These are phyloP conservation scores for Seriola aureovittata DNA, from an alignment of 2,113 vertebrate species.

Conservation along the genomic window DNA sequence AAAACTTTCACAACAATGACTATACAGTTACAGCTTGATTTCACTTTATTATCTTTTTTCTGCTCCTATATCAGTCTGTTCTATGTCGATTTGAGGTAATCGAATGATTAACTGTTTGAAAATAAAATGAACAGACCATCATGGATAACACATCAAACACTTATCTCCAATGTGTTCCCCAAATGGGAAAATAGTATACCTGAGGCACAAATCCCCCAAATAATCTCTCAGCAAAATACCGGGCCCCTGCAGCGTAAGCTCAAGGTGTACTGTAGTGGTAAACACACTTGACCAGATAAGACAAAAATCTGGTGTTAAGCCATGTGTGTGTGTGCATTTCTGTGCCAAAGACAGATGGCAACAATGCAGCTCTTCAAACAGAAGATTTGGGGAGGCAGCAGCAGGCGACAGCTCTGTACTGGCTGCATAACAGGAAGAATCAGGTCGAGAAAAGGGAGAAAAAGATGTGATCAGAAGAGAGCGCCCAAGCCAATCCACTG, in stretches of 20 bases:
- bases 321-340: conserved; percentile 23
- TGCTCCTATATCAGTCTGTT: not conserved
- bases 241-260: conserved; percentile 61
- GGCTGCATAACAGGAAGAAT: conserved; percentile 47
- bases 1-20: not conserved
- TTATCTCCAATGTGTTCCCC: conserved; percentile 41
- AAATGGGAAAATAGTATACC: conserved; percentile 49
- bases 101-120: conserved; percentile 28
- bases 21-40: not conserved
- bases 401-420: conserved; percentile 35
- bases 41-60: not conserved
- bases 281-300: conserved; percentile 78
- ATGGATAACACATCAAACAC: conserved; percentile 26
- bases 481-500: conserved; percentile 36
- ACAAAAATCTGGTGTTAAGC: conserved; percentile 62
- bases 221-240: conserved; percentile 71
- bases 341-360: conserved; percentile 49
- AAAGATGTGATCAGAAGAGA: conserved; percentile 51
- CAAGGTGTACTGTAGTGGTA: conserved; percentile 66
- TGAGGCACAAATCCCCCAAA: conserved; percentile 64
- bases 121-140: conserved; percentile 33
- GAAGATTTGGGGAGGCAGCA: conserved; percentile 54
- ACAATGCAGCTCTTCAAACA: conserved; percentile 50
- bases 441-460: conserved; percentile 20
- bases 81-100: conserved; percentile 12